Evolutionary conservation across 2,888 invertebrate species (phyloP).

Genomic region (Rhogogaster chlorosoma): DNA sequence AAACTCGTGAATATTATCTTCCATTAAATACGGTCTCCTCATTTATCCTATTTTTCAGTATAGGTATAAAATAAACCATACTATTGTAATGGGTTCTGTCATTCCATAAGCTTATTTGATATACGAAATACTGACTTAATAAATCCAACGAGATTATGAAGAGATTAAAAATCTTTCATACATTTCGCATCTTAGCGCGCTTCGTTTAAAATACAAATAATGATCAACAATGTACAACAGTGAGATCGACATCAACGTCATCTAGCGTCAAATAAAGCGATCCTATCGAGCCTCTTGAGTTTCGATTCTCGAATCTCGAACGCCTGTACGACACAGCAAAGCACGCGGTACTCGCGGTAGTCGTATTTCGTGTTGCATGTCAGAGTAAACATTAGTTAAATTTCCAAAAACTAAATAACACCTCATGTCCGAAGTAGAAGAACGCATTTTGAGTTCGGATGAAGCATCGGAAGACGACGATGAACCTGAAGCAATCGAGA

Average conservation of each 20-base stretch:
- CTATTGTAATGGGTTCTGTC: neutral
- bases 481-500: neutral
- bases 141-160: neutral
- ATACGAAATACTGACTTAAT: no score
- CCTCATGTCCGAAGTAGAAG: neutral
- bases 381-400: neutral
- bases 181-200: neutral
- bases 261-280: neutral
- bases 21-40: slow-evolving; percentile 61
- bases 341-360: neutral
- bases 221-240: neutral
- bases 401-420: neutral
- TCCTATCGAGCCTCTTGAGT: neutral
- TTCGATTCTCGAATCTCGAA: neutral
- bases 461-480: neutral
- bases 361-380: neutral
- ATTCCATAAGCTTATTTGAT: neutral
- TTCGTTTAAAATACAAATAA: neutral
- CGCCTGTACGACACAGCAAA: neutral
- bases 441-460: neutral
- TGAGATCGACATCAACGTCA: neutral
- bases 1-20: slow-evolving; percentile 77
- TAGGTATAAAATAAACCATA: neutral
- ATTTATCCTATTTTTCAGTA: slow-evolving; percentile 51
- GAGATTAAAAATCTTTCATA: neutral